Conservation (phyloP, 2,113 vertebrate genomes). For the Phainopepla nitens region DNA sequence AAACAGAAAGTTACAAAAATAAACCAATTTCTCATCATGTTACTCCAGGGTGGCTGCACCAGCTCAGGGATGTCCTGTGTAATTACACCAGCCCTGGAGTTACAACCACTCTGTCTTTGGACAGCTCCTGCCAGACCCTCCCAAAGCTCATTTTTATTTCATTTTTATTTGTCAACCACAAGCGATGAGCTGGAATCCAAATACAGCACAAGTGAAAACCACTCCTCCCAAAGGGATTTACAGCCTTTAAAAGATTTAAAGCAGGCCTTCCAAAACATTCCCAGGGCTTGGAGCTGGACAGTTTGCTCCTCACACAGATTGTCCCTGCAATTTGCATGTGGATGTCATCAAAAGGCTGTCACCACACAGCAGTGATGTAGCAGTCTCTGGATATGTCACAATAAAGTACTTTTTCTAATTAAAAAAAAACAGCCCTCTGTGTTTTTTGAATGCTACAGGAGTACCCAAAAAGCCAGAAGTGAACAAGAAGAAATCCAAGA, state of each 20-base stretch:
- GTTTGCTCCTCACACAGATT: not conserved
- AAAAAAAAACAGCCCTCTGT: slow-evolving; percentile 13
- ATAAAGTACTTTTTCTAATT: slow-evolving; percentile 46
- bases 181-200: not conserved
- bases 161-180: not conserved
- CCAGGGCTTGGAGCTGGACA: not conserved
- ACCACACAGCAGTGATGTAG: not conserved
- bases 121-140: not conserved
- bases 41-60: not conserved
- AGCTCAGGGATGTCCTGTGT: not conserved
- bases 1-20: not conserved
- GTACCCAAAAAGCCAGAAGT: slow-evolving; percentile 14
- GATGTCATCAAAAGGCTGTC: not conserved
- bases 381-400: not conserved
- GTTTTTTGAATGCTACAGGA: not conserved
- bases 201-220: not conserved
- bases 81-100: not conserved
- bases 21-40: not conserved
- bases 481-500: not conserved
- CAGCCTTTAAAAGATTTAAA: not conserved
- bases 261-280: not conserved
- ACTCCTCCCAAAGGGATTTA: not conserved
- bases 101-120: not conserved
- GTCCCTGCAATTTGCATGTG: not conserved
- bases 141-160: not conserved